Base-by-base conservation (phyloP, 2,113 vertebrate genomes). In the Nasalis larvatus region DNA sequence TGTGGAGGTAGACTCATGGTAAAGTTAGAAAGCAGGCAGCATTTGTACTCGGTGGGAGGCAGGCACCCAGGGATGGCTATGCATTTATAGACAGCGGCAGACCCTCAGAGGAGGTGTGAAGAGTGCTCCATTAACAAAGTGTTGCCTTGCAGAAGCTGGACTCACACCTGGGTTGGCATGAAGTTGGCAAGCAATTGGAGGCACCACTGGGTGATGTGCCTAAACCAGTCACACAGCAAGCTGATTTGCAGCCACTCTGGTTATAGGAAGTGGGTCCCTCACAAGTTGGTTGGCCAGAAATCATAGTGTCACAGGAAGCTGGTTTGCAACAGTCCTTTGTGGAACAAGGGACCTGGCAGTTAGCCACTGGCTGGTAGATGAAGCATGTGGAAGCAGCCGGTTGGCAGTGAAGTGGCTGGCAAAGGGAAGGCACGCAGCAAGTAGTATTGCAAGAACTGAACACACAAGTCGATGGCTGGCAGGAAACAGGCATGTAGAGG, bases 211-310 rank as follows among this genome's bases (percentile, higher is more conserved):
- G 73, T 3, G 25, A 56, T 83, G 82, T 92, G 30, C 96, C 93
- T 12, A 47, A 68, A 63, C 98, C 97, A 6, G 97, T 98, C 92
- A 98, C 98, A 80, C 95, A 98, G 81, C 97, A 98, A 56, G 87
- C n/a, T 35, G 97, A 92, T 56, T 69, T 81, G 68, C 63, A 87
- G 66, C 16, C 92, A 42, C 30, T 60, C 11, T 45, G 86, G 73
- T 66, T 35, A 47, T 9, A 73, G 21, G 52, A 94, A 88, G 66
- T 7, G 23, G 87, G 4, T 49, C 40, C 37, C 0, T 30, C 71
- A 37, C 84, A 92, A 42, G 58, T 11, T 27, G 73, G 52, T n/a
- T 89, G 92, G 30, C 94, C 58, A 25, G 95, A 88, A 85, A 77
- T 25, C 80, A n/a, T 0, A 0, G 73, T 32, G n/a, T 89, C 85